Evolutionary conservation across 1,140 invertebrate species (phyloP).

Genomic region (Hyles euphorbiae): DNA sequence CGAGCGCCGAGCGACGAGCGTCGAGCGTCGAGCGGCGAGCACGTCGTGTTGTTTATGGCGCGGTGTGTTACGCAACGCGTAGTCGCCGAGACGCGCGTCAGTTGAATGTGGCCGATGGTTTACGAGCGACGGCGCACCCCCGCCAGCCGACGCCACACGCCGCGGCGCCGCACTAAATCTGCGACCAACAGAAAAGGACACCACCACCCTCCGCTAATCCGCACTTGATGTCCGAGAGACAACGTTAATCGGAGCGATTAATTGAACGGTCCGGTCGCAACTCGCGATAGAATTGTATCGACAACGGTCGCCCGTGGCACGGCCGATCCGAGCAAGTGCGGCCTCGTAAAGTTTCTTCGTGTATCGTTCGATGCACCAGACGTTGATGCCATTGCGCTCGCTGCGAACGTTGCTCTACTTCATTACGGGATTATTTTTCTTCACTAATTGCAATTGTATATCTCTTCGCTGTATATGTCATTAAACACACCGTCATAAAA

Average conservation of each 20-base stretch:
- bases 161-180: constrained; percentile 73
- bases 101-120: constrained; percentile 75
- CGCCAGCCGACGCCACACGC: constrained; percentile 58
- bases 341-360: constrained; percentile 74
- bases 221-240: constrained; percentile 63
- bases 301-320: constrained; percentile 54
- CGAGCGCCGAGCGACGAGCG: too few species aligned
- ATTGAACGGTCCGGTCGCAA: constrained; percentile 58
- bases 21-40: constrained; percentile 24
- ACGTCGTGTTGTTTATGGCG: constrained; percentile 69
- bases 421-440: constrained; percentile 1
- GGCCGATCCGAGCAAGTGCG: constrained; percentile 63
- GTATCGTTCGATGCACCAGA: constrained; percentile 75
- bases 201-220: constrained; percentile 65
- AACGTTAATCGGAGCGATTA: constrained; percentile 67
- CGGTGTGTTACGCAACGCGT: constrained; percentile 72
- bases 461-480: too few species aligned
- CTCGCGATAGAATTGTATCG: constrained; percentile 59
- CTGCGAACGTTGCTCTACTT: constrained; percentile 54
- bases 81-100: constrained; percentile 72
- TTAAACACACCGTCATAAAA: too few species aligned
- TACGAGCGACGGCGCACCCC: constrained; percentile 69
- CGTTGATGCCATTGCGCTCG: constrained; percentile 57
- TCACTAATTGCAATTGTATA: too few species aligned
- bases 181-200: constrained; percentile 68